Percentiles rank a stretch among this genome's conserved stretches.
Conservation (phyloP, 2,113 vertebrate genomes). For the Eublepharis macularius region DNA sequence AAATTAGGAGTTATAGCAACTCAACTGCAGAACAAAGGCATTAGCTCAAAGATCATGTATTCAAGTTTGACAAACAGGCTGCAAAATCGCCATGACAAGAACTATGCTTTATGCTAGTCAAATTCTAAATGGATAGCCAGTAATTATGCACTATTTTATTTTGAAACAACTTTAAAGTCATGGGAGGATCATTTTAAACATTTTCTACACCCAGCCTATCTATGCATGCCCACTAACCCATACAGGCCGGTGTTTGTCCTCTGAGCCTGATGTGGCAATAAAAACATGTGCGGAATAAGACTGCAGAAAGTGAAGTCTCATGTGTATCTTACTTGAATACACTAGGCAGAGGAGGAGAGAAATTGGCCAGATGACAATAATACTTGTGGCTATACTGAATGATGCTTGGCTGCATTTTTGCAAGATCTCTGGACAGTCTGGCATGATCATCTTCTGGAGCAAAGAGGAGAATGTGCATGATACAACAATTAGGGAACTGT, state of each 20-base stretch:
- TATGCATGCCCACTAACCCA: no score
- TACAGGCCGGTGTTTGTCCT: no score
- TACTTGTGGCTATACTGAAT: background rate
- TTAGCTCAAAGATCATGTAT: background rate
- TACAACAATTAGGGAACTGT: background rate
- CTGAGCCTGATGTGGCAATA: no score
- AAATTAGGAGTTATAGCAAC: no score
- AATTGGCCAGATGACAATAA: background rate
- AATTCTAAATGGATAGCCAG: background rate
- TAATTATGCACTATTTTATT: background rate
- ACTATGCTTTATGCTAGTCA: background rate
- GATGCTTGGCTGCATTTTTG: background rate
- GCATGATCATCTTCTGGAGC: background rate
- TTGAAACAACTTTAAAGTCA: no score
- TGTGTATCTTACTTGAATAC: background rate
- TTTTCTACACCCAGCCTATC: no score
- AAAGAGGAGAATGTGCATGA: background rate
- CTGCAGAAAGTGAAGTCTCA: background rate
- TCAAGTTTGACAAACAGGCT: background rate
- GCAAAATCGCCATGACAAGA: fast-evolving
- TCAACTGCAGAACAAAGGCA: no score
- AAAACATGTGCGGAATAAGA: background rate
- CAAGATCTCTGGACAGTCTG: background rate
- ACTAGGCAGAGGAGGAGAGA: no score
- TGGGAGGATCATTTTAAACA: no score